Evolutionary conservation across 2,888 invertebrate genomes (phyloP), one percentile per base, ranked within the genome.

Genomic region (Cryptocephalus moraei): DNA sequence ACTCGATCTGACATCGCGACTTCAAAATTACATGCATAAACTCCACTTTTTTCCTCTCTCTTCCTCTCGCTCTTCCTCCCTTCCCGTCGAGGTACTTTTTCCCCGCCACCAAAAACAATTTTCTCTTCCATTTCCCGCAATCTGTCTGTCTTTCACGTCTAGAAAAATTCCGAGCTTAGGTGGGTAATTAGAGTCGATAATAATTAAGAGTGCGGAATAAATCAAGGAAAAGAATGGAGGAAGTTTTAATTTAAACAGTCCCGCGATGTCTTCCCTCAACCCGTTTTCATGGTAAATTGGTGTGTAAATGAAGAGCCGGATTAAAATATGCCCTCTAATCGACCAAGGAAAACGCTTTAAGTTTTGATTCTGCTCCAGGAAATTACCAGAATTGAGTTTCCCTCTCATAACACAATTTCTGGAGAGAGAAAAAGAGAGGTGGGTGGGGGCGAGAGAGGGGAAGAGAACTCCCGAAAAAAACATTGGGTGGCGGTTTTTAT

Each of bases 91-190:
- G 22, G 22, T 22, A 22, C 22, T 22, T 22, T 22, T 22, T 22
- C 22, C 22, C 22, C 22, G 22, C 22, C 22, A 22, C 22, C 3
- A 51, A 65, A 69, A 70, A 71, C 70, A 72, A 72, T 72, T 72
- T 72, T 72, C 72, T 69, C 65, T 69, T 62, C 69, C 71, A 72
- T 72, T 72, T 70, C 63, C 61, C 66, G 62, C 66, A 22, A 69
- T 70, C 69, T 62, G 66, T 70, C 66, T 53, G 46, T 54, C 63
- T 64, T 63, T 64, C 64, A 63, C 58, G 60, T 55, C 50, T 53
- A 56, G 57, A 57, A 62, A 22, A 22, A 22, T 22, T 22, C 22
- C 22, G 53, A 58, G 60, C 63, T 67, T 68, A 69, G 66, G 67
- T 68, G 65, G 63, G 58, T 67, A 69, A 69, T 69, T 69, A 66